Conservation (phyloP, 2,797 vertebrate species). For the Gallinago nigripennis region DNA sequence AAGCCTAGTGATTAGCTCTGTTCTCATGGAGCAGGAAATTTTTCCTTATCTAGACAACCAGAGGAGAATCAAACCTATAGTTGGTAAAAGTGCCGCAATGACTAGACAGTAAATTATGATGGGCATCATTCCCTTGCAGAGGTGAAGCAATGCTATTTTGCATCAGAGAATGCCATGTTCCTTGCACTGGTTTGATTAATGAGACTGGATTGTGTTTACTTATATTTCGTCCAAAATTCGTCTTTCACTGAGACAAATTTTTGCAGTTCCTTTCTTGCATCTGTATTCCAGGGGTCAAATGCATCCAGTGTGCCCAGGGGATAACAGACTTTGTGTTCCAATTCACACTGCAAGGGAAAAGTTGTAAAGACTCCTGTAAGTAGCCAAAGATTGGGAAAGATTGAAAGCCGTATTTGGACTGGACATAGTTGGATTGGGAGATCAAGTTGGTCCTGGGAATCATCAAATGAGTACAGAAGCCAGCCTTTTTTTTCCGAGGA, state of each 20-base stretch:
- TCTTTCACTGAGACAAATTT: neutral
- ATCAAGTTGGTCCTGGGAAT: neutral
- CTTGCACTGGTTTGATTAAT: rapidly evolving
- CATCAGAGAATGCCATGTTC: neutral
- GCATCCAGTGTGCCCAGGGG: neutral
- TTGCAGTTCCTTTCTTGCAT: neutral
- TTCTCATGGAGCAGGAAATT: neutral
- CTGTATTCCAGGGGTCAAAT: neutral
- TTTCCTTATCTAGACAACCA: rapidly evolving
- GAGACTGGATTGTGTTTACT: neutral
- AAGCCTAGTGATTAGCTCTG: neutral
- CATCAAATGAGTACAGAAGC: neutral
- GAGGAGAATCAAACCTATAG: neutral
- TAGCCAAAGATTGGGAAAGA: neutral
- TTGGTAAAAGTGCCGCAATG: rapidly evolving
- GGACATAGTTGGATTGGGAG: rapidly evolving
- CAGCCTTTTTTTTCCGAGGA: neutral
- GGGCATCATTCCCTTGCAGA: rapidly evolving
- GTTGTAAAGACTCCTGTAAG: neutral
- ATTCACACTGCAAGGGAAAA: neutral
- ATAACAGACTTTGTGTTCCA: neutral
- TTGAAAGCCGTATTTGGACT: neutral
- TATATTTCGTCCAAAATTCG: neutral
- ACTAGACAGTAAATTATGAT: neutral
- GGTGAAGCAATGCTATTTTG: neutral